A percentile compares a stretch with the other conserved stretches of the same genome.
phyloP scores from a whole-genome alignment of 1,140 invertebrate genomes.

The Elysia chlorotica region DNA sequence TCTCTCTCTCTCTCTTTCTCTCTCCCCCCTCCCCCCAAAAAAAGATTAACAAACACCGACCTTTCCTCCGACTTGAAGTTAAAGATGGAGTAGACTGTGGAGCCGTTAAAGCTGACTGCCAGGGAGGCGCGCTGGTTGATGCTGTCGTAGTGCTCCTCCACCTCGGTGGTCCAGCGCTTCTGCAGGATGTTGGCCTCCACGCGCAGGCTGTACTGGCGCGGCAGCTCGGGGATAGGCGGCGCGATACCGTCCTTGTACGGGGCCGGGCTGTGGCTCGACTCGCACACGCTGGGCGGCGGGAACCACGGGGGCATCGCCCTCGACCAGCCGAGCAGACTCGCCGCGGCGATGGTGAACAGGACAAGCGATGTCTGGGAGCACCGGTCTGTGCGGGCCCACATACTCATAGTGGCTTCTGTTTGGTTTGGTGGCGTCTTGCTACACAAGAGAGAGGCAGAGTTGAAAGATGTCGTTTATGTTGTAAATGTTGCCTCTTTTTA shows the following conservation, averaged over 20 bases:
- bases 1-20: too few species aligned
- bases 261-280: not conserved
- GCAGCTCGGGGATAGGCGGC: not conserved
- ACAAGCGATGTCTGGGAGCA: too few species aligned
- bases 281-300: not conserved
- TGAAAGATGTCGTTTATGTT: too few species aligned
- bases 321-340: too few species aligned
- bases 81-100: conserved; percentile 1
- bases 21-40: too few species aligned
- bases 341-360: too few species aligned
- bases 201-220: not conserved
- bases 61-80: not conserved
- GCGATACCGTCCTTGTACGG: not conserved
- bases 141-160: conserved; percentile 16
- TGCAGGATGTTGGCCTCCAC: conserved; percentile 16
- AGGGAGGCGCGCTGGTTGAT: conserved; percentile 9
- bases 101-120: not conserved
- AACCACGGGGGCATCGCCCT: not conserved
- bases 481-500: too few species aligned
- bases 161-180: conserved; percentile 6
- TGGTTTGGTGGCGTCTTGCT: too few species aligned
- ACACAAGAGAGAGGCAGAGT: too few species aligned
- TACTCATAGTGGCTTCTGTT: too few species aligned
- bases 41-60: too few species aligned
- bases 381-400: too few species aligned